Conservation (phyloP, 2,888 invertebrate genomes). For the Tuta absoluta region DNA sequence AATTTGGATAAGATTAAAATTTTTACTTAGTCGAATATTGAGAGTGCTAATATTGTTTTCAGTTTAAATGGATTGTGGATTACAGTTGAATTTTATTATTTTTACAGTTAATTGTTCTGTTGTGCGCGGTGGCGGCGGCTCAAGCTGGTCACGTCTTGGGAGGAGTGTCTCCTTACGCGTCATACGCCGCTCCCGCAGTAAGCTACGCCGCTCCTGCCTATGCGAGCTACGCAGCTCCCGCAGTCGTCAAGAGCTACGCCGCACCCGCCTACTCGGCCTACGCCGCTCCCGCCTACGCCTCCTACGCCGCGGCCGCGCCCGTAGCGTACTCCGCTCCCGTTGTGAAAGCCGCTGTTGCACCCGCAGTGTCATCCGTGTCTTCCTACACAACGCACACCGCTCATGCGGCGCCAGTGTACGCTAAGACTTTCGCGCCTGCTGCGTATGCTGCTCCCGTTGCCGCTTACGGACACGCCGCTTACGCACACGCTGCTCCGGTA, state of each 20-base stretch:
- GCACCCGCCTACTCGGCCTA: slow-evolving; percentile 40
- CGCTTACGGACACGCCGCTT: slow-evolving; percentile 48
- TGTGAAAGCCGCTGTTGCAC: slow-evolving; percentile 32
- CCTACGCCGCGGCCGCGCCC: slow-evolving; percentile 33
- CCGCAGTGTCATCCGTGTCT: slow-evolving; percentile 50
- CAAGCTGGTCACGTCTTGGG: slow-evolving; percentile 77
- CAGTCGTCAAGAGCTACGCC: slow-evolving; percentile 45
- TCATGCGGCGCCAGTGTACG: slow-evolving; percentile 41
- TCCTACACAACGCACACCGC: slow-evolving; percentile 45
- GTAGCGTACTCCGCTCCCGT: slow-evolving; percentile 44
- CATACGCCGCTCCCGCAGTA: slow-evolving; percentile 47
- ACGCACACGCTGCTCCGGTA: slow-evolving; percentile 46
- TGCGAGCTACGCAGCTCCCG: slow-evolving; percentile 49
- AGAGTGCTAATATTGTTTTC: background rate
- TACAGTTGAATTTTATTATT: slow-evolving; percentile 29
- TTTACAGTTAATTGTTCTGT: slow-evolving; percentile 77
- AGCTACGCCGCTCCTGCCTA: slow-evolving; percentile 48
- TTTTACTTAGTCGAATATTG: background rate
- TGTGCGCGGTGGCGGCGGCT: slow-evolving; percentile 79
- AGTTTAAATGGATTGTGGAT: slow-evolving; percentile 6
- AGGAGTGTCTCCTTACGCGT: slow-evolving; percentile 32
- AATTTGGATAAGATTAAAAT: background rate
- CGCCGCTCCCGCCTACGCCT: slow-evolving; percentile 29
- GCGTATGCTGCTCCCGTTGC: slow-evolving; percentile 61
- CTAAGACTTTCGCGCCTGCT: slow-evolving; percentile 30